These are phyloP conservation scores for Podarcis lilfordi DNA, from an alignment of 2,797 vertebrate genomes.

Conservation along the genomic window DNA sequence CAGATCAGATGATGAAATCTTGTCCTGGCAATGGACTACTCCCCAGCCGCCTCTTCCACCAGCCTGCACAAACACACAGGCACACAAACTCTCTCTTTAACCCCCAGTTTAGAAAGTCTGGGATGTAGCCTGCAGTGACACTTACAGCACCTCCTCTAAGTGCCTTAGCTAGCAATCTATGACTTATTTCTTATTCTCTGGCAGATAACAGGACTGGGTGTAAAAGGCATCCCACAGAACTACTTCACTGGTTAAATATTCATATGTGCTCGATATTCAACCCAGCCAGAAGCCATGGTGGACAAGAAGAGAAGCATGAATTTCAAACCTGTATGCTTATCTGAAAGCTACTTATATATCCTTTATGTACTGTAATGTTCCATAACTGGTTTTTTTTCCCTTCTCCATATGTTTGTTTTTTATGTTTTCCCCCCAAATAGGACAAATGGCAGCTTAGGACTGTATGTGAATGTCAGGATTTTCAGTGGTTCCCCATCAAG, in stretches of 20 bases:
- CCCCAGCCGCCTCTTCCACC: too few relatives aligned
- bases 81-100: too few relatives aligned
- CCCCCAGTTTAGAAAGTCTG: not conserved
- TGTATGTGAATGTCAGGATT: not conserved
- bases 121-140: not conserved
- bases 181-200: slow-evolving; percentile 10
- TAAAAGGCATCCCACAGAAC: slow-evolving; percentile 84
- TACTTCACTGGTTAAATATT: slow-evolving; percentile 78
- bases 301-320: slow-evolving; percentile 24
- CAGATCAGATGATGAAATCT: not conserved
- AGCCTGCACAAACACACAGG: too few relatives aligned
- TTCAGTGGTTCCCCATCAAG: not conserved
- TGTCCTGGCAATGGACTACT: not conserved
- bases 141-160: not conserved
- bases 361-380: slow-evolving; percentile 35
- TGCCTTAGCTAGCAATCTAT: not conserved
- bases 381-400: slow-evolving; percentile 15
- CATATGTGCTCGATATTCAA: not conserved
- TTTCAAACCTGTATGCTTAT: not conserved
- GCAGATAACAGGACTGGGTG: slow-evolving; percentile 85
- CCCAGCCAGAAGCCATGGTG: slow-evolving; percentile 13
- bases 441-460: not conserved
- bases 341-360: not conserved
- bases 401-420: not conserved
- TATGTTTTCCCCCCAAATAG: not conserved